Conservation (phyloP, 35 echinoderm and acorn worm genomes). For the Holothuria glaberrima region DNA sequence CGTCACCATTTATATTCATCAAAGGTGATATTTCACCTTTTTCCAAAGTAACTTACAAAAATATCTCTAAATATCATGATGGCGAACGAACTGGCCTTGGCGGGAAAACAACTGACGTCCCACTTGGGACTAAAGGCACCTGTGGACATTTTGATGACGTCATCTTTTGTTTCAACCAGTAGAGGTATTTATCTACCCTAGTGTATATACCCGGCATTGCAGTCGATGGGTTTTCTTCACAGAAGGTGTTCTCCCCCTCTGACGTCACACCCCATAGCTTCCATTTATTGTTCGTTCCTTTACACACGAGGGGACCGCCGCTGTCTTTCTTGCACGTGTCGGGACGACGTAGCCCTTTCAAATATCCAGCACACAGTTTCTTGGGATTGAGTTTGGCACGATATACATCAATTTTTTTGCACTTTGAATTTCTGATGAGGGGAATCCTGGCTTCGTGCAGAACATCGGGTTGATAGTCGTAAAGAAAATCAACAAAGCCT, state of each 20-base stretch:
- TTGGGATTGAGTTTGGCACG: slow-evolving; percentile 75
- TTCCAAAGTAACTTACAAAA: no score
- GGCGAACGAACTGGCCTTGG: slow-evolving; percentile 9
- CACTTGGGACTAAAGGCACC: background rate
- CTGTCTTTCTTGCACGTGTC: slow-evolving; percentile 92
- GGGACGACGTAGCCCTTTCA: background rate
- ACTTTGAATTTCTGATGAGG: slow-evolving; percentile 60
- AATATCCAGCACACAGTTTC: slow-evolving; percentile 77
- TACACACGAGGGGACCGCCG: slow-evolving; percentile 81
- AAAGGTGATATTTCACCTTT: no score
- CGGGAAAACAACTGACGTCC: slow-evolving; percentile 11
- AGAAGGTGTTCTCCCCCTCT: slow-evolving; percentile 77
- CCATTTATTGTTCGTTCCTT: slow-evolving; percentile 37
- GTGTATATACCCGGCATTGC: slow-evolving; percentile 80
- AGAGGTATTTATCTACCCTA: slow-evolving; percentile 75
- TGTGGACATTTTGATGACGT: slow-evolving; percentile 57
- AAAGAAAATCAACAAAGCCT: slow-evolving; percentile 60
- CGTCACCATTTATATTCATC: no score
- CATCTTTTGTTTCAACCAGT: slow-evolving; percentile 79
- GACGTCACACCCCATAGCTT: slow-evolving; percentile 93
- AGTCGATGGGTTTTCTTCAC: slow-evolving; percentile 45
- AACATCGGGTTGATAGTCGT: slow-evolving; percentile 38
- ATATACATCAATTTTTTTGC: slow-evolving; percentile 54
- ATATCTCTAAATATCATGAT: background rate
- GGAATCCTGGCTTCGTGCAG: slow-evolving; percentile 75